phyloP scores from a whole-genome alignment of 2,888 invertebrate species.

The Cacoxenus indagator region DNA sequence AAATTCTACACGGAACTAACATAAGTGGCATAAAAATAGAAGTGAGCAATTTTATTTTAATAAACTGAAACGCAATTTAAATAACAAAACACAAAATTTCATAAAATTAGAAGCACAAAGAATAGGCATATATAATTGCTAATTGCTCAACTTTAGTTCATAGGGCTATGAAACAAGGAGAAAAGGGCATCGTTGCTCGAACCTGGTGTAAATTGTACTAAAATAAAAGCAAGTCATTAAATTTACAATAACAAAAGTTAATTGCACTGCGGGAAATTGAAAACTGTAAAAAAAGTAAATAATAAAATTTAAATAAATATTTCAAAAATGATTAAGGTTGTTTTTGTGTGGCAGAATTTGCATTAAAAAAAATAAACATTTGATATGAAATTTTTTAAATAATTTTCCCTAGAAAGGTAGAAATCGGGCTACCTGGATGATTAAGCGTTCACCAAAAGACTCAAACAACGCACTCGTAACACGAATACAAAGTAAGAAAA shows the following conservation, averaged over 20 bases:
- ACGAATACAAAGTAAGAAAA: not conserved
- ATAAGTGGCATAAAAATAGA: too few species aligned
- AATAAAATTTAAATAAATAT: conserved; percentile 35
- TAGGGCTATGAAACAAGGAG: too few species aligned
- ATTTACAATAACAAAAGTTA: conserved; percentile 55
- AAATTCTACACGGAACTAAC: too few species aligned
- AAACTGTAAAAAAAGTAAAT: conserved; percentile 35
- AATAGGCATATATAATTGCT: conserved; percentile 62
- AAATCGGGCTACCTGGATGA: conserved; percentile 17
- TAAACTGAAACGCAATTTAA: too few species aligned
- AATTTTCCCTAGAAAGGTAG: too few species aligned
- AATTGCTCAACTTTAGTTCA: conserved; percentile 51
- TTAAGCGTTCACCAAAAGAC: not conserved
- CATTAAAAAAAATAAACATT: too few species aligned
- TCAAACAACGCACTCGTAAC: not conserved
- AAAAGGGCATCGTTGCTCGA: not conserved
- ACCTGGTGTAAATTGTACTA: not conserved
- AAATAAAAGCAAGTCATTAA: not conserved
- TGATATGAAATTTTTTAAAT: too few species aligned
- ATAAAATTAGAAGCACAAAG: too few species aligned
- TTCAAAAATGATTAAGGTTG: conserved; percentile 31
- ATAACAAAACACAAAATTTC: too few species aligned
- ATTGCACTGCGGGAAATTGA: conserved; percentile 55
- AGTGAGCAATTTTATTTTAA: too few species aligned
- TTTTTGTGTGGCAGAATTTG: too few species aligned